Conservation (phyloP, 1,140 invertebrate species). For the Megalopta genalis region DNA sequence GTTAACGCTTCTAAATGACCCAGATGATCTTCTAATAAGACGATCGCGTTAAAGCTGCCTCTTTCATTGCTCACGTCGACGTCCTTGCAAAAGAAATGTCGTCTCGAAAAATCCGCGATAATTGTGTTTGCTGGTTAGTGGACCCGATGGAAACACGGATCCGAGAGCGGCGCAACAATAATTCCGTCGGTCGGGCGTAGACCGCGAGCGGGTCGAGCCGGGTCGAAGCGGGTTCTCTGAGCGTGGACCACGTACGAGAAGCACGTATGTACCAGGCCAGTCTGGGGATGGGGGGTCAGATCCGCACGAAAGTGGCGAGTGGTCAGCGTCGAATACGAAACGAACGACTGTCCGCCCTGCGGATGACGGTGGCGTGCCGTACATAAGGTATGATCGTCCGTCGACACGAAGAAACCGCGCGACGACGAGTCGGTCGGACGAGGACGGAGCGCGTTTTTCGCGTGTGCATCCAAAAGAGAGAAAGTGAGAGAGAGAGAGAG, state of each 20-base stretch:
- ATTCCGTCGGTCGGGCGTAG: too few relatives aligned
- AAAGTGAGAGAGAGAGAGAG: slow-evolving; percentile 5
- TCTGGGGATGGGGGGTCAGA: slow-evolving; percentile 63
- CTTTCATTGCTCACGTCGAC: too few relatives aligned
- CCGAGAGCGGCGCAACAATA: too few relatives aligned
- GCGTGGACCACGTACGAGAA: slow-evolving; percentile 43
- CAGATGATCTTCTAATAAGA: too few relatives aligned
- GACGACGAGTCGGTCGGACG: background rate
- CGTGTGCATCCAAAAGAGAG: slow-evolving; percentile 14
- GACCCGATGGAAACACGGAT: too few relatives aligned
- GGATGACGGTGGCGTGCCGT: slow-evolving; percentile 67
- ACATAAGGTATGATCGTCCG: slow-evolving; percentile 73
- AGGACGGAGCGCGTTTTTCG: slow-evolving; percentile 48
- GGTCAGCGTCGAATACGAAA: slow-evolving; percentile 76
- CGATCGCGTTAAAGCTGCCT: too few relatives aligned
- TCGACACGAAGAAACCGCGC: background rate
- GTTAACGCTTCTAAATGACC: too few relatives aligned
- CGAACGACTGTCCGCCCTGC: slow-evolving; percentile 58
- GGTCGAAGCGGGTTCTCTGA: slow-evolving; percentile 13
- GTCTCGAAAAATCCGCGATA: too few relatives aligned
- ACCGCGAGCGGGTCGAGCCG: background rate
- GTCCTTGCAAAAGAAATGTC: too few relatives aligned
- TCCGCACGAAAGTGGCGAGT: slow-evolving; percentile 73
- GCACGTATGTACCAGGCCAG: slow-evolving; percentile 35
- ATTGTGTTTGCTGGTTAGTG: too few relatives aligned